Base-by-base conservation (phyloP, 2,888 invertebrate genomes). In the Epistrophella euchroma region DNA sequence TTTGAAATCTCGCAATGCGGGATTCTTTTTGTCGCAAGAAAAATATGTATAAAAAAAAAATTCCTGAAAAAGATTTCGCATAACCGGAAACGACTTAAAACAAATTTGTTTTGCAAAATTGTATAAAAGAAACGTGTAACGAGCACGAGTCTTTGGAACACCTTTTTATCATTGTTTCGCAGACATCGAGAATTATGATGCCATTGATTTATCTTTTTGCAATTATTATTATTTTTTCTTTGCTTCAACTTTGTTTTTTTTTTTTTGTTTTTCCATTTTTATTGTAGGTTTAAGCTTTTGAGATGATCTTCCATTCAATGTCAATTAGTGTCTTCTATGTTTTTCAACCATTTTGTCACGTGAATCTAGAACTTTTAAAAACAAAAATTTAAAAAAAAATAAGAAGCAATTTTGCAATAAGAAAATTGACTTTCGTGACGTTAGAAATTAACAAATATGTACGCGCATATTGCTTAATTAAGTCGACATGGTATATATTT, bases 281-380 rank as follows among this genome's bases (percentile, higher is more conserved):
- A n/a, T 22, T n/a, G 4, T 5, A 28, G 10, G n/a, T n/a, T n/a
- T n/a, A 32, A 45, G 13, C 28, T 64, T 43, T 45, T 28, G 9
- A 35, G 32, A 66, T 47, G 47, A 66, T 47, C 45, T 45, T 47
- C 17, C 28, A 15, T 17, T 11, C 60, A 43, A 19, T 52, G 60
- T 35, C 60, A 80, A 80, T 74, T 74, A 74, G 66, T 35, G n/a
- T 43, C 66, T 73, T n/a, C 22, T 73, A 45, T 72, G 10, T 17
- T 10, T 56, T n/a, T 15, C 47, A 28, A 6, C 7, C 4, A 5
- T 37, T 50, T n/a, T 68, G 50, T 74, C 79, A 80, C 58, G 68
- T 60, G 73, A 74, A 35, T 35, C 52, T 17, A 13, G 4, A 25
- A 25, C 37, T n/a, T 11, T 6, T 13, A 45, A 32, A 66, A 0